phyloP scores from a whole-genome alignment of 2,113 vertebrate species.

The Sialia sialis region DNA sequence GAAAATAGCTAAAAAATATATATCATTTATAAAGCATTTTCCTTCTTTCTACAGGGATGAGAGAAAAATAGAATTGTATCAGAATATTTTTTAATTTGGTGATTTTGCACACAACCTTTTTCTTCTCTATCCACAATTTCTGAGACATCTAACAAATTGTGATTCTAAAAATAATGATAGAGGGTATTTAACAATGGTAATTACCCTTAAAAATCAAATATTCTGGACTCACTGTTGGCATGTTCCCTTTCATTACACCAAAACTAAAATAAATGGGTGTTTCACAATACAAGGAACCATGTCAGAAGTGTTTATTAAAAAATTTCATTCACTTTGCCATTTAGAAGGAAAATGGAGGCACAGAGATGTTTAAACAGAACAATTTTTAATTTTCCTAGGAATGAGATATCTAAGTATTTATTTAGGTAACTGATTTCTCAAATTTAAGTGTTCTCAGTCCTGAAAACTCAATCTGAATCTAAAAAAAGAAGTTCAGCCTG shows the following conservation, averaged over 20 bases:
- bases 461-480: neutral
- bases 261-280: neutral
- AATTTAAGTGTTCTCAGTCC: neutral
- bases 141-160: neutral
- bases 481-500: neutral
- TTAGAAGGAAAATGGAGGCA: neutral
- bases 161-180: neutral
- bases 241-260: neutral
- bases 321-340: neutral
- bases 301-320: neutral
- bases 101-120: neutral
- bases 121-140: neutral
- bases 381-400: neutral
- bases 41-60: neutral
- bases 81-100: neutral
- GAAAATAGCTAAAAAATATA: neutral
- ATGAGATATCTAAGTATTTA: neutral
- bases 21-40: rapidly evolving
- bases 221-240: neutral
- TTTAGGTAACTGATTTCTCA: neutral
- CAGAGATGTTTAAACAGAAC: neutral
- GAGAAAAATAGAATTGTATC: neutral
- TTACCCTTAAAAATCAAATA: neutral
- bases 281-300: neutral
- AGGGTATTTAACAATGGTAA: neutral